phyloP scores from a whole-genome alignment of 1,140 invertebrate genomes.

The Micrasema longulum region DNA sequence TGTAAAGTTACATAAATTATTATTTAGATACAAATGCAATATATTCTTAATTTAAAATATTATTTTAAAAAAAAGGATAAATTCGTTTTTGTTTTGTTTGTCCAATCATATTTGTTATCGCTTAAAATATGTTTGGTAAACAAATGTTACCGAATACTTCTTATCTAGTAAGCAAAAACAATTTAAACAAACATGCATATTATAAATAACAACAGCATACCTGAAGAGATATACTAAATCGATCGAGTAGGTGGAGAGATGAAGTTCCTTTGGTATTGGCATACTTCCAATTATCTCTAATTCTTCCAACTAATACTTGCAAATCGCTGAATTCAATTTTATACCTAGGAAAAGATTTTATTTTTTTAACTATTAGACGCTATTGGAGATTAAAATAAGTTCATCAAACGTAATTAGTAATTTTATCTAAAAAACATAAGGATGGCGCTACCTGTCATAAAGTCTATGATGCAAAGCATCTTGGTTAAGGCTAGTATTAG shows the following conservation, averaged over 20 bases:
- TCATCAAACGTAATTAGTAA: neutral
- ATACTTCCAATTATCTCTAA: conserved; percentile 90
- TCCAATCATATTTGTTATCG: too few species aligned
- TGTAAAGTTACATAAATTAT: too few species aligned
- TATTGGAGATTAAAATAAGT: too few species aligned
- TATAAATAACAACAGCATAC: conserved; percentile 56
- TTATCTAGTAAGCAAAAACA: too few species aligned
- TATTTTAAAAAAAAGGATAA: too few species aligned
- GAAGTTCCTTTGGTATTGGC: conserved; percentile 86
- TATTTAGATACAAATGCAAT: too few species aligned
- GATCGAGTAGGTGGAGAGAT: conserved; percentile 87
- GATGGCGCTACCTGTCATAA: conserved; percentile 74
- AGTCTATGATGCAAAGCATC: conserved; percentile 77
- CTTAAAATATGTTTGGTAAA: too few species aligned
- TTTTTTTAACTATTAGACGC: too few species aligned
- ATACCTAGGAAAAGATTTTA: conserved; percentile 75
- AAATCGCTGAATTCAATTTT: conserved; percentile 86
- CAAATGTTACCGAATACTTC: too few species aligned
- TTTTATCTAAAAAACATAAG: too few species aligned
- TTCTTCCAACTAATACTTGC: conserved; percentile 88
- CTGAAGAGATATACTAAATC: conserved; percentile 90
- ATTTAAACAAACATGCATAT: neutral
- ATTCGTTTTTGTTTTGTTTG: too few species aligned
- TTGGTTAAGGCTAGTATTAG: conserved; percentile 70
- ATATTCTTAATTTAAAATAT: too few species aligned